Conservation (phyloP, 1,140 invertebrate genomes). For the Eupristina koningsbergeri region DNA sequence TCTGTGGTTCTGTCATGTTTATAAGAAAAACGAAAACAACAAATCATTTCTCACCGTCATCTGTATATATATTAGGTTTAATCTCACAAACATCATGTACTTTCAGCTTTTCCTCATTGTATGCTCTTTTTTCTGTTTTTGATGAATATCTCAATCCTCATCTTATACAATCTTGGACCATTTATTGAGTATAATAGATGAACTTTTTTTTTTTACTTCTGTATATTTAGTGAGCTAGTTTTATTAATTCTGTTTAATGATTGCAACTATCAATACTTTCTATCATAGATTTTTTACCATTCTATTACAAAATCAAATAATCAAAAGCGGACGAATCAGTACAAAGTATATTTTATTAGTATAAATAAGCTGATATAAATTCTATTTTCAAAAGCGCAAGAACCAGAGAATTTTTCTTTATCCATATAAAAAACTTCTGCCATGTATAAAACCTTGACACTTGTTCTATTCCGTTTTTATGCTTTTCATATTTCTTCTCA, state of each 20-base stretch:
- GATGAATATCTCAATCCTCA: not conserved
- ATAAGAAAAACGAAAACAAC: conserved; percentile 18
- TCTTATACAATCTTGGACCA: not conserved
- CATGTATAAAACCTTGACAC: no score
- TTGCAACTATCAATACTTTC: no score
- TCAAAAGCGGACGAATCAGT: no score
- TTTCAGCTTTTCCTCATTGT: not conserved
- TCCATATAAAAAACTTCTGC: no score
- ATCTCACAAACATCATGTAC: conserved; percentile 6
- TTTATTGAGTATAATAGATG: not conserved
- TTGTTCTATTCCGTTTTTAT: not conserved
- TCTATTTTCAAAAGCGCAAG: no score
- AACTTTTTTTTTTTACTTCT: not conserved
- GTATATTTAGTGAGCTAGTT: no score
- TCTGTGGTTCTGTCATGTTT: not conserved
- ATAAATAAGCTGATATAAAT: no score
- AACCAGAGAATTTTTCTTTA: no score
- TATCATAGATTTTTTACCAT: no score
- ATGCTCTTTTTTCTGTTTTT: not conserved
- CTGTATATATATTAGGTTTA: not conserved
- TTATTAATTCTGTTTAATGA: no score
- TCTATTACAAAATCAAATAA: no score
- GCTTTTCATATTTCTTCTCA: not conserved
- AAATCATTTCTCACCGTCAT: conserved; percentile 32
- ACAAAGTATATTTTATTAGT: no score